These are phyloP conservation scores for Leptura quadrifasciata DNA, from an alignment of 2,888 invertebrate genomes.

Conservation along the genomic window DNA sequence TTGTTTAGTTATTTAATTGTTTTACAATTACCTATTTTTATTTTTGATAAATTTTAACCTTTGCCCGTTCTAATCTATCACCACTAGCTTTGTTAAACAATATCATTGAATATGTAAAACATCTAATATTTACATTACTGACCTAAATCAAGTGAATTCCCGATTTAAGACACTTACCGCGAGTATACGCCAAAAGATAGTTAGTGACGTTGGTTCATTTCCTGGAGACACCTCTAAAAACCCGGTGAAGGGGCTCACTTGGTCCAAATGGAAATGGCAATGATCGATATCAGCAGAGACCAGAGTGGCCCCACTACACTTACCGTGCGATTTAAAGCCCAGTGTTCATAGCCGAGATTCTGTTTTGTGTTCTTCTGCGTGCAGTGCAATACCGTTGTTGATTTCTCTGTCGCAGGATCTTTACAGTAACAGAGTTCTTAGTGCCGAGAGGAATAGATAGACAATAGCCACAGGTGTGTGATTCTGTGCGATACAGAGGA, in stretches of 20 bases:
- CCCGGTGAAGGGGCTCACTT: constrained; percentile 46
- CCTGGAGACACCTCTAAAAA: constrained; percentile 36
- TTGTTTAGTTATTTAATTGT: background rate
- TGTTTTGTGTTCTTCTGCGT: constrained; percentile 50
- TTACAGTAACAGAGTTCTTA: constrained; percentile 24
- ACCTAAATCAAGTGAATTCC: background rate
- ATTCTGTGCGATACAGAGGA: constrained; percentile 9
- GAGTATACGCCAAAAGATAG: background rate
- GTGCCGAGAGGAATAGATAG: constrained; percentile 13
- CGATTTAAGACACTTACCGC: background rate
- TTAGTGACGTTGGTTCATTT: constrained; percentile 12
- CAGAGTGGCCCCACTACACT: constrained; percentile 59
- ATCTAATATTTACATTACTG: background rate
- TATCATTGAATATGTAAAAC: background rate
- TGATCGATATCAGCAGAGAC: constrained; percentile 60
- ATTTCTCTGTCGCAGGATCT: constrained; percentile 18
- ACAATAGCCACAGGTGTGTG: constrained; percentile 43
- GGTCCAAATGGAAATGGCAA: constrained; percentile 43
- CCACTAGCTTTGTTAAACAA: too few relatives aligned
- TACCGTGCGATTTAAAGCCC: constrained; percentile 58
- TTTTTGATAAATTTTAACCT: background rate
- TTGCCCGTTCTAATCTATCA: background rate
- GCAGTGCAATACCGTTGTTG: constrained; percentile 23
- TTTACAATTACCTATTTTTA: background rate
- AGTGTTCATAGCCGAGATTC: constrained; percentile 52